These are phyloP conservation scores for Acromyrmex charruanus DNA, from an alignment of 1,140 invertebrate species.

Conservation along the genomic window DNA sequence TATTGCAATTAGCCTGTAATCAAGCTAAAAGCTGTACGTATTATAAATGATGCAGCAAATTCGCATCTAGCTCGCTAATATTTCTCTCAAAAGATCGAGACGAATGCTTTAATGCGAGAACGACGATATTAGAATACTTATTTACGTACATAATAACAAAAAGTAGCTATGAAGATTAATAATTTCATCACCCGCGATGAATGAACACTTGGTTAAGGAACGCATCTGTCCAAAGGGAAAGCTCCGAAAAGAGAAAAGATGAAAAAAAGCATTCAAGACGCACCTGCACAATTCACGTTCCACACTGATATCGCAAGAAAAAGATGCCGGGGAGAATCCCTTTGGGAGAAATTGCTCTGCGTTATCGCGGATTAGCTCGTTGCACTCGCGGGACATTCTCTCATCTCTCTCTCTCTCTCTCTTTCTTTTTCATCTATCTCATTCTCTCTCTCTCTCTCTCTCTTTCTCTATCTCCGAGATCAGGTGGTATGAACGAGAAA, in stretches of 20 bases:
- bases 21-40: slow-evolving; percentile 34
- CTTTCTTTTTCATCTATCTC: not conserved
- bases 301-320: slow-evolving; percentile 10
- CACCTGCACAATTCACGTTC: slow-evolving; percentile 43
- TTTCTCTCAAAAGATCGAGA: not conserved
- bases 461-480: not conserved
- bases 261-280: slow-evolving; percentile 19
- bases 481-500: slow-evolving; percentile 9
- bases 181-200: not conserved
- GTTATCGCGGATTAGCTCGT: slow-evolving; percentile 44
- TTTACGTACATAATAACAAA: not conserved
- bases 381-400: slow-evolving; percentile 40
- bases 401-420: not conserved
- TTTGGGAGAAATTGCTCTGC: slow-evolving; percentile 30
- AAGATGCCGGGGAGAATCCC: not conserved
- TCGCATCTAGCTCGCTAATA: not conserved
- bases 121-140: not conserved
- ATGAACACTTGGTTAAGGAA: not conserved
- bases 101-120: not conserved
- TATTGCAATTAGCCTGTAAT: slow-evolving; percentile 31
- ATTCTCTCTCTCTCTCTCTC: not conserved
- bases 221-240: not conserved
- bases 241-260: not conserved
- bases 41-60: slow-evolving; percentile 19
- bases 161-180: not conserved